Base-by-base conservation (phyloP, 2,888 invertebrate species). In the Synanthedon vespiformis region DNA sequence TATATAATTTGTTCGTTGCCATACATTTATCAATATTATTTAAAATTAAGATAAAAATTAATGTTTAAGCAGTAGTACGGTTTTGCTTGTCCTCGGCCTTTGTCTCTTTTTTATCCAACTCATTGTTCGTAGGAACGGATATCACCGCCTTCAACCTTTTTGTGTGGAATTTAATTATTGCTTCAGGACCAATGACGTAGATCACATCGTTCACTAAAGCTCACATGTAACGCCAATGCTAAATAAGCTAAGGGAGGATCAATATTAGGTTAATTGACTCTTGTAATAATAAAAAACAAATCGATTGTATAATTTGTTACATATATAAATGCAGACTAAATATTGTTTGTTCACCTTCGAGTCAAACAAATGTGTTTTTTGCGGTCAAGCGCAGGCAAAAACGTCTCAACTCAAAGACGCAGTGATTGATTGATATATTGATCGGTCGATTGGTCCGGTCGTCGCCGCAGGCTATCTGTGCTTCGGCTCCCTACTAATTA, bases 361-460 rank as follows among this genome's bases (percentile, higher is more conserved):
- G 44, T 22, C 0, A 22, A 22, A n/a, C 44, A n/a, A 44, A n/a
- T 44, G 44, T 44, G 14, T 44, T 44, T 44, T 44, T 44, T 44
- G 44, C 44, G 44, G 44, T 44, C 44, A 44, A 44, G 44, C n/a
- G 44, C 44, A 44, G 14, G 44, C 44, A 44, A 44, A 44, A 44
- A 44, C 44, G 44, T n/a, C n/a, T 44, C 44, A 44, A 13, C n/a
- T 44, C 44, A 44, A 13, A 13, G 44, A 34, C 34, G 44, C 14
- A 44, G 49, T 47, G 40, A 55, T 57, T 54, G 55, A 55, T 52
- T 54, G 22, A 50, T 55, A 44, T 54, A 57, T 57, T 54, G 56
- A 54, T 41, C 48, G 50, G 40, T 51, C 52, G 52, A 53, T 54
- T 48, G 50, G 51, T 51, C 54, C 50, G 40, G 16, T 12, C 52